Evolutionary conservation across 2,797 vertebrate genomes (phyloP).

Genomic region (Streptopelia turtur): DNA sequence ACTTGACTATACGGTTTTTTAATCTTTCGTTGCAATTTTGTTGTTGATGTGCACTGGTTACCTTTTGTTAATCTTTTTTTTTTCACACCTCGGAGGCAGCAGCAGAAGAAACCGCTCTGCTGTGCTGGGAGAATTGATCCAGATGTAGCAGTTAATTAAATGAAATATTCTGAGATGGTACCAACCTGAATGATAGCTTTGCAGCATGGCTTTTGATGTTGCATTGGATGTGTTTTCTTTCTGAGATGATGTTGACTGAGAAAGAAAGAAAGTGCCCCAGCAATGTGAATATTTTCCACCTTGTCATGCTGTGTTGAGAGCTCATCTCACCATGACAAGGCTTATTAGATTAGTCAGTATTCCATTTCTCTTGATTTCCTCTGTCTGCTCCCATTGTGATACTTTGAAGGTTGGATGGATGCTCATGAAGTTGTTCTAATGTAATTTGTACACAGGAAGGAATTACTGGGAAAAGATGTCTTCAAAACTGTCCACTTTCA

Average conservation of each 20-base stretch:
- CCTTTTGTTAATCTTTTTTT: constrained; percentile 40
- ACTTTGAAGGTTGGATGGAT: constrained; percentile 22
- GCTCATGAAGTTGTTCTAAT: constrained; percentile 25
- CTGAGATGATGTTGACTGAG: constrained; percentile 30
- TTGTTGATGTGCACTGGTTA: constrained; percentile 32
- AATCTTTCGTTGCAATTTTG: neutral
- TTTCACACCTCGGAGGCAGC: constrained; percentile 50
- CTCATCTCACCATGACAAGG: constrained; percentile 38
- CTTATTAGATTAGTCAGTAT: constrained; percentile 53
- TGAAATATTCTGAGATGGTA: constrained; percentile 4
- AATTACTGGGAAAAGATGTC: neutral
- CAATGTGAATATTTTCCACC: constrained; percentile 41
- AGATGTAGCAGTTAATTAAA: constrained; percentile 50
- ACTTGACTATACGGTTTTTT: neutral
- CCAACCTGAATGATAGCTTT: constrained; percentile 16
- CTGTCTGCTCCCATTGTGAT: constrained; percentile 15
- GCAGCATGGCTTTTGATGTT: constrained; percentile 3
- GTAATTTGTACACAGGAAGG: neutral
- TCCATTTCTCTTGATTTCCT: constrained; percentile 48
- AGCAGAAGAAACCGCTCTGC: neutral
- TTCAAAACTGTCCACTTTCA: neutral
- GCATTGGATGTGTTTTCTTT: constrained; percentile 22
- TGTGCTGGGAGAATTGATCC: constrained; percentile 43
- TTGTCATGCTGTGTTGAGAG: constrained; percentile 44
- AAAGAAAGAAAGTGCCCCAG: neutral